Evolutionary conservation across 2,888 invertebrate species (phyloP).

Genomic region (Argyra leucocephala): DNA sequence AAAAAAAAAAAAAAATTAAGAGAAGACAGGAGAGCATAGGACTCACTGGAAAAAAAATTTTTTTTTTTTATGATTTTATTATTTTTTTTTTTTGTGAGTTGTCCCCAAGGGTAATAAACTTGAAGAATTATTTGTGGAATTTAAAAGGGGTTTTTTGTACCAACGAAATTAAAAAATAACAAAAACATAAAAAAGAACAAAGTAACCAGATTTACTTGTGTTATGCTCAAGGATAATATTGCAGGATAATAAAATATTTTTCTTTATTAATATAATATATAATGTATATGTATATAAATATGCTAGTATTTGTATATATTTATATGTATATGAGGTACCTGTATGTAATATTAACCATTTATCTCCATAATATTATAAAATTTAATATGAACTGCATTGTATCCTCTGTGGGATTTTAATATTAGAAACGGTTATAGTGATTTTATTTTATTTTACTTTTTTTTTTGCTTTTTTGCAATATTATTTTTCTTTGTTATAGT

Average conservation of each 20-base stretch:
- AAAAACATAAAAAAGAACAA: background rate
- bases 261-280: too few relatives aligned
- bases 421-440: background rate
- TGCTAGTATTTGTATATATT: background rate
- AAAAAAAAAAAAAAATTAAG: background rate
- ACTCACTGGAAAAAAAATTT: background rate
- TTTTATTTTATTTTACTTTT: background rate
- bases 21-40: background rate
- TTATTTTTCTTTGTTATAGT: background rate
- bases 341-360: background rate
- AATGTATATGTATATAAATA: background rate
- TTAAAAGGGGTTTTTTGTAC: background rate
- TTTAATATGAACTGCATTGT: background rate
- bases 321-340: background rate
- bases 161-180: background rate
- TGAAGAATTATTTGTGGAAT: constrained; percentile 5
- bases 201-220: background rate
- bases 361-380: background rate
- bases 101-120: constrained; percentile 6
- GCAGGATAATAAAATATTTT: background rate
- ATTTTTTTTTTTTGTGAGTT: background rate
- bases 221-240: constrained; percentile 1
- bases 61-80: background rate
- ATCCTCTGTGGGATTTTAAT: background rate
- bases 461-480: background rate